Conservation (phyloP, 1,140 invertebrate genomes). For the Cyphomyrmex costatus region DNA sequence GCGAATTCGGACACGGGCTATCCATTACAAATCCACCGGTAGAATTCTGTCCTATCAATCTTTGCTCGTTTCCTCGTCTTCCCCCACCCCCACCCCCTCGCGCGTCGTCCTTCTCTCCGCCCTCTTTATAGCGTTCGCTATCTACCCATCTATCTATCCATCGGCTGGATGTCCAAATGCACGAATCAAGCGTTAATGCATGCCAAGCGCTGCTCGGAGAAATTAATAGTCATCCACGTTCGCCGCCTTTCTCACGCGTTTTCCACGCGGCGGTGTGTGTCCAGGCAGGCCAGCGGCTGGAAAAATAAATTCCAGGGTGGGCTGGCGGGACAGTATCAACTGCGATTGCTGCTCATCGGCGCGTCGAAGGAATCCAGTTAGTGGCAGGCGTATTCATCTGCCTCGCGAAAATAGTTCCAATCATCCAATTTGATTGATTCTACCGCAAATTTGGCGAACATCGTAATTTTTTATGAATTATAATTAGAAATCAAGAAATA, state of each 20-base stretch:
- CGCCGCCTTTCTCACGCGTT: slow-evolving; percentile 73
- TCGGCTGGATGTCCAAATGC: slow-evolving; percentile 73
- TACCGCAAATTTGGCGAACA: background rate
- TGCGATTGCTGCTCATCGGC: slow-evolving; percentile 3
- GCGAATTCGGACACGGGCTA: slow-evolving; percentile 81
- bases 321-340: background rate
- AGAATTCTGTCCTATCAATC: slow-evolving; percentile 81
- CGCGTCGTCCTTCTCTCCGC: slow-evolving; percentile 45
- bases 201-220: slow-evolving; percentile 74
- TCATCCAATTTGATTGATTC: background rate
- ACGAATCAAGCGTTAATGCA: slow-evolving; percentile 80
- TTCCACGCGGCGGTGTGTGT: slow-evolving; percentile 38
- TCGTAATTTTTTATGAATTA: background rate
- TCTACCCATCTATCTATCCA: slow-evolving; percentile 59
- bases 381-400: background rate
- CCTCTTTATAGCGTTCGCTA: slow-evolving; percentile 39
- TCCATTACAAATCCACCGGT: slow-evolving; percentile 80
- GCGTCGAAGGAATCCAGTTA: slow-evolving; percentile 19
- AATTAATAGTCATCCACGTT: slow-evolving; percentile 80
- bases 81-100: background rate
- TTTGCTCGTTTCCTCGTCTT: slow-evolving; percentile 66
- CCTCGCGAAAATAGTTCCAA: background rate
- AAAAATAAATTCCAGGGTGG: slow-evolving; percentile 68
- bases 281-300: slow-evolving; percentile 16
- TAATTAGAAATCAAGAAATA: background rate